Evolutionary conservation across 2,888 invertebrate genomes (phyloP).

Genomic region (Chironomus riparius): DNA sequence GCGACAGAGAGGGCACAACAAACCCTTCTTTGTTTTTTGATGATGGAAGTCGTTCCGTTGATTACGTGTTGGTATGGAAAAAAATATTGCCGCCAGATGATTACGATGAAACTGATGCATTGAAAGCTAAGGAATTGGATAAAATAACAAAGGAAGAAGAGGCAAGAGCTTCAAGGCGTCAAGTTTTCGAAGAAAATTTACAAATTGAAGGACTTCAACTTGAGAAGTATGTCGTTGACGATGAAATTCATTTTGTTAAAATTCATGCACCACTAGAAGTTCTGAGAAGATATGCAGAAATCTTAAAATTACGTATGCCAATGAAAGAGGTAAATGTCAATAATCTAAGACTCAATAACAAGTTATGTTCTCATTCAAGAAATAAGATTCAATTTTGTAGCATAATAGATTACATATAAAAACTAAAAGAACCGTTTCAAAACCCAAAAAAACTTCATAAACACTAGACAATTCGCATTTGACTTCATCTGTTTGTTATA

Average conservation of each 20-base stretch:
- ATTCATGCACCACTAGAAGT: constrained; percentile 80
- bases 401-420: too few relatives aligned
- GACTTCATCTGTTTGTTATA: too few relatives aligned
- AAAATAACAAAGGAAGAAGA: constrained; percentile 33
- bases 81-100: constrained; percentile 41
- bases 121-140: constrained; percentile 34
- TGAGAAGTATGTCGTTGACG: constrained; percentile 58
- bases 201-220: constrained; percentile 63
- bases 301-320: constrained; percentile 84
- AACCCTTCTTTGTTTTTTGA: constrained; percentile 54
- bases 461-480: too few relatives aligned
- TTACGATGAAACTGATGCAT: constrained; percentile 37
- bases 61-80: constrained; percentile 74
- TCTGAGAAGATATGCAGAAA: constrained; percentile 78
- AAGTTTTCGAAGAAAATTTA: constrained; percentile 62
- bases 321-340: constrained; percentile 66
- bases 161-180: constrained; percentile 42
- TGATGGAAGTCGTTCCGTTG: constrained; percentile 62
- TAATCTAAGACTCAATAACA: too few relatives aligned
- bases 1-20: constrained; percentile 27
- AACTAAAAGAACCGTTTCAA: too few relatives aligned
- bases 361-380: too few relatives aligned
- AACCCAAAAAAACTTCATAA: too few relatives aligned
- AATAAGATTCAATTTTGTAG: too few relatives aligned
- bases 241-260: constrained; percentile 54